phyloP scores from a whole-genome alignment of 2,797 vertebrate species.

The Antennarius maculatus region DNA sequence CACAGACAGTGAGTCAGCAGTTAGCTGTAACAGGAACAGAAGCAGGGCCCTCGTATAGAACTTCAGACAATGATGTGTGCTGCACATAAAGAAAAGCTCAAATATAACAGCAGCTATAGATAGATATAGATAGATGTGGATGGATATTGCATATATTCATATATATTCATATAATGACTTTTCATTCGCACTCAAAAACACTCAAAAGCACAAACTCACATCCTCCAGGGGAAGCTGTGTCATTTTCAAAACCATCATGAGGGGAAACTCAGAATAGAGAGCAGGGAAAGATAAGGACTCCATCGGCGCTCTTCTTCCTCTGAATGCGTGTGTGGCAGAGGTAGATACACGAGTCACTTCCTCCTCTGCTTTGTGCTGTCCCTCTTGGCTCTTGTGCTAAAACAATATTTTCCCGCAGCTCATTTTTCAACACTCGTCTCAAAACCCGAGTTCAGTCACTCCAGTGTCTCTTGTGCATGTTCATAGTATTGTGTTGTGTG shows the following conservation, averaged over 20 bases:
- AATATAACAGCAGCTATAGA: neutral
- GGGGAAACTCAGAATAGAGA: constrained; percentile 38
- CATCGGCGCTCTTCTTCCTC: constrained; percentile 23
- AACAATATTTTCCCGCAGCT: constrained; percentile 58
- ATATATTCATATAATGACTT: neutral
- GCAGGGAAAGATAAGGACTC: too few relatives aligned
- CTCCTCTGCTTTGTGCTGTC: constrained; percentile 45
- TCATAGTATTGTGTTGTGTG: constrained; percentile 2
- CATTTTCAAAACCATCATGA: constrained; percentile 38
- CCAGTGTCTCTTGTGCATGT: constrained; percentile 18
- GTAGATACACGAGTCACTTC: constrained; percentile 57
- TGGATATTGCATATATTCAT: neutral
- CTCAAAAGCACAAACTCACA: neutral
- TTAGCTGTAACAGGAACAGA: constrained; percentile 50
- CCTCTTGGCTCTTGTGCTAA: constrained; percentile 58
- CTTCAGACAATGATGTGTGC: constrained; percentile 1
- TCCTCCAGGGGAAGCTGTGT: constrained; percentile 12
- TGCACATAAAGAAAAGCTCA: neutral
- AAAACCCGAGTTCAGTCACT: constrained; percentile 36
- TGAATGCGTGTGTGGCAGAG: constrained; percentile 33
- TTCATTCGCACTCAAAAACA: constrained; percentile 15
- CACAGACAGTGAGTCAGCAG: constrained; percentile 57
- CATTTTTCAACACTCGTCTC: constrained; percentile 47
- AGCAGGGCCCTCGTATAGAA: constrained; percentile 8
- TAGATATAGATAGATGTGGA: neutral